phyloP scores from a whole-genome alignment of 2,797 vertebrate genomes.

The Okamejei kenojei region DNA sequence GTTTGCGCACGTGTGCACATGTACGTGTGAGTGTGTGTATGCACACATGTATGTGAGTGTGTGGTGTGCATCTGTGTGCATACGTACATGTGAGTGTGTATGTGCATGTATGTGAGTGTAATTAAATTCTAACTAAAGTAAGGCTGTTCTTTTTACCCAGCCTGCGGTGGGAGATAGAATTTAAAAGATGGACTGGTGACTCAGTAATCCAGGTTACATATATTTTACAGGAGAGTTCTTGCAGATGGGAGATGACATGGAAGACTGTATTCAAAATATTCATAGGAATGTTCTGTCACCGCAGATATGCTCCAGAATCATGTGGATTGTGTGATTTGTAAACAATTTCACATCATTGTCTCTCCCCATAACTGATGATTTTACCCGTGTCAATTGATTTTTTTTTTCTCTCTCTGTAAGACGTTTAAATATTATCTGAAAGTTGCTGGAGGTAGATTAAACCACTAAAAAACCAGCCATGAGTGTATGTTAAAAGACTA shows the following conservation, averaged over 20 bases:
- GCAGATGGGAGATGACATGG: constrained; percentile 21
- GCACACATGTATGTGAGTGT: no score
- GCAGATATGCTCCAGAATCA: constrained; percentile 32
- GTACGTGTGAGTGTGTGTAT: no score
- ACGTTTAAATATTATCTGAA: constrained; percentile 23
- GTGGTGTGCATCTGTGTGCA: no score
- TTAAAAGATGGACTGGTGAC: neutral
- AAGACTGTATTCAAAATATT: constrained; percentile 38
- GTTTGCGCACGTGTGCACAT: no score
- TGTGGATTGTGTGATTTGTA: constrained; percentile 16
- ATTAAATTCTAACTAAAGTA: neutral
- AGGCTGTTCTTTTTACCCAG: neutral
- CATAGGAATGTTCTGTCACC: constrained; percentile 15
- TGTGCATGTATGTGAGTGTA: no score
- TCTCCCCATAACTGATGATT: constrained; percentile 24
- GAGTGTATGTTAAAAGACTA: constrained; percentile 11
- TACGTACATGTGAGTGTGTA: no score
- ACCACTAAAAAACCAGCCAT: constrained; percentile 26
- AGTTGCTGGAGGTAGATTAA: constrained; percentile 22
- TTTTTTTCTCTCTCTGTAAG: constrained; percentile 5
- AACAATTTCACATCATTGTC: constrained; percentile 26
- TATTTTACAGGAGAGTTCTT: neutral
- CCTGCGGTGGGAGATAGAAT: neutral
- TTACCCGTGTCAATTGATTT: constrained; percentile 28
- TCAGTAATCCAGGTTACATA: neutral